These are phyloP conservation scores for Dromaius novaehollandiae DNA, from an alignment of 2,113 vertebrate species.

Conservation along the genomic window DNA sequence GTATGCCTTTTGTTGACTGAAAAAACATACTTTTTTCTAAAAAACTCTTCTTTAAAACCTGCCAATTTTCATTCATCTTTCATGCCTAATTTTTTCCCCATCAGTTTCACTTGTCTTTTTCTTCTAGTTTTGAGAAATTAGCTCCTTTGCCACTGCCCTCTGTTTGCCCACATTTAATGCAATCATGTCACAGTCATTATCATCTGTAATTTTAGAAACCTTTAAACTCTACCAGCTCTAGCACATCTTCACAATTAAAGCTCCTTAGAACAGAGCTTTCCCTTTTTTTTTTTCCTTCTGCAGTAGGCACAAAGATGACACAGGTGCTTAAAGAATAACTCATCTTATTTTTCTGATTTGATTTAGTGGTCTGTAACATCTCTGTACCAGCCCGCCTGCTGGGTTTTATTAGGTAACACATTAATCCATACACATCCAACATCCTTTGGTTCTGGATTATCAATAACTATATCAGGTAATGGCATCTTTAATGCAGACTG, in stretches of 20 bases:
- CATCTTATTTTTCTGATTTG: conserved; percentile 8
- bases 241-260: conserved; percentile 22
- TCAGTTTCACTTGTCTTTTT: conserved; percentile 38
- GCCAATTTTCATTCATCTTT: conserved; percentile 38
- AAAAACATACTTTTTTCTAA: not conserved
- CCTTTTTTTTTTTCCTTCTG: not conserved
- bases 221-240: conserved; percentile 27
- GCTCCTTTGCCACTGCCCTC: conserved; percentile 40
- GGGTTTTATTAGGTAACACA: conserved; percentile 14
- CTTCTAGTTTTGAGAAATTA: conserved; percentile 44
- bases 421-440: conserved; percentile 11
- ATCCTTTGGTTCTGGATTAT: conserved; percentile 33
- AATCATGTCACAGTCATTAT: conserved; percentile 34
- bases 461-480: conserved; percentile 30
- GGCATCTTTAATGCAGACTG: not conserved
- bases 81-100: conserved; percentile 25
- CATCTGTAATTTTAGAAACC: conserved; percentile 34
- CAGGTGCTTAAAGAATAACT: conserved; percentile 7
- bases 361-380: conserved; percentile 18
- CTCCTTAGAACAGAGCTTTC: not conserved
- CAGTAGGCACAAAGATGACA: not conserved
- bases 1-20: conserved; percentile 33
- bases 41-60: conserved; percentile 7
- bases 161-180: conserved; percentile 55
- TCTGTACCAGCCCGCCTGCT: not conserved